phyloP scores from a whole-genome alignment of 2,113 vertebrate genomes.

The Bufo bufo region DNA sequence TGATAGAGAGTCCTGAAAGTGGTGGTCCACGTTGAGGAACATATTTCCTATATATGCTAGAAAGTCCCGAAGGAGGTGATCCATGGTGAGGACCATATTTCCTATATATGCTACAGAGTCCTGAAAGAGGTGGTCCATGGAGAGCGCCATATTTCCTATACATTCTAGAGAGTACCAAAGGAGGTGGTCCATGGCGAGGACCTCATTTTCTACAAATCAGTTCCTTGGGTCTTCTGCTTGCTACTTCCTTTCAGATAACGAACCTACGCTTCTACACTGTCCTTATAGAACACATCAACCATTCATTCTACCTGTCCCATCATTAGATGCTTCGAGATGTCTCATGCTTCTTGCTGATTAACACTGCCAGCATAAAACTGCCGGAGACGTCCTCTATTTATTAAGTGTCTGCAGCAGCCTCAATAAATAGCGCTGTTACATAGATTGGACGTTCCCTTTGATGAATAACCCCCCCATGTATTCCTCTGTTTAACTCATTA shows the following conservation, averaged over 20 bases:
- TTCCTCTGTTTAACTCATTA: slow-evolving; percentile 17
- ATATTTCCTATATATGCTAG: too few relatives aligned
- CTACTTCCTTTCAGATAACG: background rate
- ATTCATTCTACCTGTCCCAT: background rate
- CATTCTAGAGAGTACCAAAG: too few relatives aligned
- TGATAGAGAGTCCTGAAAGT: too few relatives aligned
- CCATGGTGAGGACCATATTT: too few relatives aligned
- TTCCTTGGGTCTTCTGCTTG: background rate
- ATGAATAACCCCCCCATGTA: background rate
- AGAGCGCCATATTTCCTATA: too few relatives aligned
- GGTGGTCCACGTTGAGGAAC: too few relatives aligned
- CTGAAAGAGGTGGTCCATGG: too few relatives aligned
- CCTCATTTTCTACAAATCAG: background rate
- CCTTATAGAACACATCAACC: background rate
- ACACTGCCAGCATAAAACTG: background rate
- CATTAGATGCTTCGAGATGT: background rate
- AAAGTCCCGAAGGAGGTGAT: too few relatives aligned
- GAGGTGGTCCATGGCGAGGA: too few relatives aligned
- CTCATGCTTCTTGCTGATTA: slow-evolving; percentile 2
- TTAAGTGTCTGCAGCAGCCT: background rate
- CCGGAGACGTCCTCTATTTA: slow-evolving; percentile 13
- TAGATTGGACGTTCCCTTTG: background rate
- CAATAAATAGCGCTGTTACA: background rate
- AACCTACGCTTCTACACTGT: background rate
- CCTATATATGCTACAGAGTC: too few relatives aligned